Evolutionary conservation across 2,888 invertebrate species (phyloP), one percentile per base, ranked within the genome.

Genomic region (Mystacides longicornis): DNA sequence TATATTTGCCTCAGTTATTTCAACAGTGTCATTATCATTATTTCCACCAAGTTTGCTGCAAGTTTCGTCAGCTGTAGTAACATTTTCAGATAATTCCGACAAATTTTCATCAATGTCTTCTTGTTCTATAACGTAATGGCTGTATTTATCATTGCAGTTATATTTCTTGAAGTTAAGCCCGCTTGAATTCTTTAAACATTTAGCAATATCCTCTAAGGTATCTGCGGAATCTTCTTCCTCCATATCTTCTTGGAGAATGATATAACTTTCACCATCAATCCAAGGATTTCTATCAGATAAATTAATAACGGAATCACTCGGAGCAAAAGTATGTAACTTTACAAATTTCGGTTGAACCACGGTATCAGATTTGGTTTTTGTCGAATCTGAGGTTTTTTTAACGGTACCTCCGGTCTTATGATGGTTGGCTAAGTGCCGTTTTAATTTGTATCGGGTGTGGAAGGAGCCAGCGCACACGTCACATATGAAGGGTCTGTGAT

Each of bases 401-500:
- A 7, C 31, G 3, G 18, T 22, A 16, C 23, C 27, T 1, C 49
- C 22, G 21, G 22, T 33, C 27, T 37, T 51, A 42, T 42, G 61
- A 53, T 70, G 69, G 23, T 65, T 67, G 54, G 67, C 66, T 16
- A 63, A 49, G 48, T 70, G 71, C 46, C 68, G 64, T 11, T 63
- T 64, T 16, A 71, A 61, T 58, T 71, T 70, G 16, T 66, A 65
- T 53, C 65, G 67, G 0, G 69, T 64, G 23, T 67, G 65, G 54
- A 70, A 71, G 2, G 64, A 64, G 59, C 70, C 70, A 2, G 60
- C 59, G 54, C 69, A 70, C 11, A 66, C 54, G 2, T 61, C 58
- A 55, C 71, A 71, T 9, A 62, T 55, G 52, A 65, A 69, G 1
- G 70, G 69, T 52, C 64, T 64, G 52, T 67, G 67, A 1, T 69